These are phyloP conservation scores for Euborellia annulipes DNA, from an alignment of 1,140 invertebrate genomes.

Conservation along the genomic window DNA sequence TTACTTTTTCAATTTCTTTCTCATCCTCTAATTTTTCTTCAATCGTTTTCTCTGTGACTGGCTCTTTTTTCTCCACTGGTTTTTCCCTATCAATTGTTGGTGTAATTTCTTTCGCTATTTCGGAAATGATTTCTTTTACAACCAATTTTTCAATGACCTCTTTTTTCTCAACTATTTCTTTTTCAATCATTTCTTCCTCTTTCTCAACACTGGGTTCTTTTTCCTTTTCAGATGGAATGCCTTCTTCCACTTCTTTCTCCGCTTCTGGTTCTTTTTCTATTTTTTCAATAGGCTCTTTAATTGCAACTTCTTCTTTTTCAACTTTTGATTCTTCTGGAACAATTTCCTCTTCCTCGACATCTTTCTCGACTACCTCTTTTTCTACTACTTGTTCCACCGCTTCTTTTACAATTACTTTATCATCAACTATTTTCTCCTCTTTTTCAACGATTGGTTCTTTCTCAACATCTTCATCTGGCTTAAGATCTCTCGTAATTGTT, in stretches of 20 bases:
- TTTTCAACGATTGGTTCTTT: constrained; percentile 2
- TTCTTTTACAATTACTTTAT: constrained; percentile 8
- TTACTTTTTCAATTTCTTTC: background rate
- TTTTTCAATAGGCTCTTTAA: background rate
- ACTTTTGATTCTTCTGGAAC: constrained; percentile 2
- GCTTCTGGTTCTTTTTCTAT: background rate
- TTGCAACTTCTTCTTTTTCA: constrained; percentile 1
- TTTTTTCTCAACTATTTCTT: no score
- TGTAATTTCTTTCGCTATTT: background rate
- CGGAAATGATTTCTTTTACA: constrained; percentile 4
- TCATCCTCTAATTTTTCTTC: background rate
- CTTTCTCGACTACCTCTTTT: constrained; percentile 2
- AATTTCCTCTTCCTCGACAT: background rate
- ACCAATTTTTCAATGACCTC: constrained; percentile 1
- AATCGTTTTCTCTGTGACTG: background rate
- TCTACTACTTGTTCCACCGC: background rate
- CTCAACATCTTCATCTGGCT: background rate
- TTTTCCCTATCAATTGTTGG: background rate
- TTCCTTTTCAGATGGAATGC: background rate
- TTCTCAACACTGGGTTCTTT: background rate
- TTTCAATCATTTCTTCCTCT: no score
- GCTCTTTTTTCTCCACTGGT: background rate
- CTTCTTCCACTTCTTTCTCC: constrained; percentile 10
- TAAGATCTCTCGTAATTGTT: background rate
- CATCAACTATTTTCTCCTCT: constrained; percentile 1